Percentiles rank a stretch among this genome's conserved stretches.
phyloP scores from a whole-genome alignment of 2,113 vertebrate genomes.

The Irena cyanogastra region DNA sequence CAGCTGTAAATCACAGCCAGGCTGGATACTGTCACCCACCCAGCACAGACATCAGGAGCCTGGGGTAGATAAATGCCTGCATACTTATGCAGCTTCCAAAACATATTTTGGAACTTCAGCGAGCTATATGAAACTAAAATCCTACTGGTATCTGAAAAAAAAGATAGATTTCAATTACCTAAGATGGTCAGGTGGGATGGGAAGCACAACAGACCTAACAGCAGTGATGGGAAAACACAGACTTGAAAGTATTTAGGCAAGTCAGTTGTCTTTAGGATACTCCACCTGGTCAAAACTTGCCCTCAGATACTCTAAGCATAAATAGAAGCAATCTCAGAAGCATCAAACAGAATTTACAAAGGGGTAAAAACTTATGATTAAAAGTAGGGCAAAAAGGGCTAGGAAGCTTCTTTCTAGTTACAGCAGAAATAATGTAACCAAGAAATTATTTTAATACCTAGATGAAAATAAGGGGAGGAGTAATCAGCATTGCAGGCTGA shows the following conservation, averaged over 20 bases:
- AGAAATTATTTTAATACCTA: neutral
- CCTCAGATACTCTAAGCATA: neutral
- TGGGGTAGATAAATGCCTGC: neutral
- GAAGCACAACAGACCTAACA: neutral
- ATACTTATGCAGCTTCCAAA: neutral
- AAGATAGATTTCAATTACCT: neutral
- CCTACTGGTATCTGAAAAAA: neutral
- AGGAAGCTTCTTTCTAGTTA: neutral
- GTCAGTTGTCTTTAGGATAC: neutral
- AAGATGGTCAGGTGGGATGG: neutral
- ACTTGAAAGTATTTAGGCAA: neutral
- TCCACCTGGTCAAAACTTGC: neutral
- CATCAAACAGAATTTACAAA: neutral
- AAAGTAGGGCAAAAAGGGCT: neutral
- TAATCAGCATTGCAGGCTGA: neutral
- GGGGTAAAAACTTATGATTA: neutral
- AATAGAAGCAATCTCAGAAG: neutral
- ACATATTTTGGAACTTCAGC: neutral
- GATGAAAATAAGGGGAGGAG: neutral
- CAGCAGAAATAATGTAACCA: neutral
- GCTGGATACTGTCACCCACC: neutral
- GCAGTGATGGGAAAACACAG: neutral
- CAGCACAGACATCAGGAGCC: neutral
- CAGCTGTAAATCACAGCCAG: neutral
- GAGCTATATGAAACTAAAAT: neutral